A percentile compares a stretch with the other conserved stretches of the same genome.
Conservation (phyloP, 1,140 invertebrate species). For the Pygmarrhopalites habei region DNA sequence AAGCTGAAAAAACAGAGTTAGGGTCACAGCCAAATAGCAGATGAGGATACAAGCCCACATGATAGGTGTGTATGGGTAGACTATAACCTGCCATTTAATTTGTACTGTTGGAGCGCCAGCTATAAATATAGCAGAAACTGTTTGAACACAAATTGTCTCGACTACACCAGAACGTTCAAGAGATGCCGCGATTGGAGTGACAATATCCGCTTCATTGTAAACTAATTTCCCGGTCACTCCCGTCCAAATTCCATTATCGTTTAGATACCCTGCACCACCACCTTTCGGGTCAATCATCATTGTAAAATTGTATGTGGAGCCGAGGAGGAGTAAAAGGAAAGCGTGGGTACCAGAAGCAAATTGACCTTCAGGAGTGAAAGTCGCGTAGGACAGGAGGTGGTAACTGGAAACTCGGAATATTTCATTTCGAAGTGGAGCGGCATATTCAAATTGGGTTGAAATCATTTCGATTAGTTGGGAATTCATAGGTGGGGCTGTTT, state of each 20-base stretch:
- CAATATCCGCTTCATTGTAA: neutral
- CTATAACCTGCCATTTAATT: neutral
- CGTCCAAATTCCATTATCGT: neutral
- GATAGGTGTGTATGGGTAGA: too few relatives aligned
- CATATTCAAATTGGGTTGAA: too few relatives aligned
- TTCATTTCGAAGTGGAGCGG: too few relatives aligned
- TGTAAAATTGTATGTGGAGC: neutral
- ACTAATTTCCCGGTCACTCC: neutral
- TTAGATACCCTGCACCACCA: neutral
- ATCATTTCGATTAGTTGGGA: too few relatives aligned
- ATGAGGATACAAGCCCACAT: neutral
- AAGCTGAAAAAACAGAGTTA: neutral
- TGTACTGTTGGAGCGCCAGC: neutral
- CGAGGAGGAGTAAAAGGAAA: neutral
- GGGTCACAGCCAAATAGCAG: neutral
- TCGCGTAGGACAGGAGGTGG: neutral
- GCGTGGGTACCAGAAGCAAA: neutral
- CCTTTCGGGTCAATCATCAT: neutral
- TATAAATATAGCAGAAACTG: neutral
- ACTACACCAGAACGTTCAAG: neutral
- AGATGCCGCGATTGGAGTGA: neutral
- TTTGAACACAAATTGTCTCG: neutral
- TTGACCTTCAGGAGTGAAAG: neutral
- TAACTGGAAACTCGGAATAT: too few relatives aligned
- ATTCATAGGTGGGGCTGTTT: too few relatives aligned